Conservation (phyloP, 2,888 invertebrate genomes). For the Anaspis maculata region DNA sequence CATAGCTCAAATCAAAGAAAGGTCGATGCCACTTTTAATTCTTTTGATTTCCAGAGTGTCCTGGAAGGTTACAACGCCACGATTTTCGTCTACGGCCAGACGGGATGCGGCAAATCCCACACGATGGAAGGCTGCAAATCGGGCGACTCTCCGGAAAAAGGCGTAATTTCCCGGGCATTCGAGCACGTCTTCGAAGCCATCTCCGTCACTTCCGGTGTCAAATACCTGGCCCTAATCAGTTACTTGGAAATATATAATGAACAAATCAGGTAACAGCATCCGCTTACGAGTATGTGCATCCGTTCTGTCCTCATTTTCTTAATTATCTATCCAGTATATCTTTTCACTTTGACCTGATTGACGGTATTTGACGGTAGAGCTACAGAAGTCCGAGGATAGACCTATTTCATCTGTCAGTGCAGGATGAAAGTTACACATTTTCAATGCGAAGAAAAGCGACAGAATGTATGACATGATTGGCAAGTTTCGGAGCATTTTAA, state of each 20-base stretch:
- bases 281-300: neutral
- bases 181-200: constrained; percentile 86
- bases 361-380: too few relatives aligned
- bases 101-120: constrained; percentile 85
- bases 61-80: constrained; percentile 89
- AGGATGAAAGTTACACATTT: too few relatives aligned
- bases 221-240: constrained; percentile 68
- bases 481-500: too few relatives aligned
- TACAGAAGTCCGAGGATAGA: too few relatives aligned
- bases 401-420: too few relatives aligned
- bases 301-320: neutral
- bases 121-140: constrained; percentile 69
- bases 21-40: too few relatives aligned
- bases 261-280: constrained; percentile 47
- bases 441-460: too few relatives aligned
- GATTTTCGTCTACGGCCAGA: constrained; percentile 89
- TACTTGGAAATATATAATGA: constrained; percentile 83
- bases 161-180: constrained; percentile 71
- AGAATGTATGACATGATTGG: too few relatives aligned
- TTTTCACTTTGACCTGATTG: too few relatives aligned
- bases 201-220: constrained; percentile 59
- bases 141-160: constrained; percentile 41
- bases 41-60: constrained; percentile 60
- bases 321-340: neutral
- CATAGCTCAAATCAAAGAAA: too few relatives aligned